Conservation (phyloP, 2,113 vertebrate species). For the Beaufortia kweichowensis region DNA sequence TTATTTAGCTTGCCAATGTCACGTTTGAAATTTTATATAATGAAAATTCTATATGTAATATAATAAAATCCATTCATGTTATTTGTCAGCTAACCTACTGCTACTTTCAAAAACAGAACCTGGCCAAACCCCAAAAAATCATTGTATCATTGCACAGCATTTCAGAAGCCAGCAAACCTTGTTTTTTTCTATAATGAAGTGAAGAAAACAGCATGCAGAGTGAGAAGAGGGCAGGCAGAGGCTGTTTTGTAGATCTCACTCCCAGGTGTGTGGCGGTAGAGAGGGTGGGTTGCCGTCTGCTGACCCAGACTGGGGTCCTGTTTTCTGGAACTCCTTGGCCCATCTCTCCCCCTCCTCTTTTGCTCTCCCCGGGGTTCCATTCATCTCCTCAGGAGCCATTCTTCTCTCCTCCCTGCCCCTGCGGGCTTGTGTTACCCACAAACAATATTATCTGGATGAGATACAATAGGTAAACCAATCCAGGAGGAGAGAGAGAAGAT, state of each 20-base stretch:
- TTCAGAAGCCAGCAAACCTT: constrained; percentile 10
- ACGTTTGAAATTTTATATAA: no score
- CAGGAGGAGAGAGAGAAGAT: constrained; percentile 24
- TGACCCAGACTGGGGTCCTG: constrained; percentile 34
- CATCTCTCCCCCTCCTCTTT: constrained; percentile 16
- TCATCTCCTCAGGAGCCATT: constrained; percentile 41
- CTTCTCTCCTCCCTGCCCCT: constrained; percentile 25
- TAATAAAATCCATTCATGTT: no score
- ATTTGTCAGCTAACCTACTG: no score
- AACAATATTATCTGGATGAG: constrained; percentile 52
- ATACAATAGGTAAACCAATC: constrained; percentile 55
- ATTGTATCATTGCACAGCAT: background rate
- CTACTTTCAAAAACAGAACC: no score
- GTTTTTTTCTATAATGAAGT: background rate
- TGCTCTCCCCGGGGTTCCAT: constrained; percentile 35
- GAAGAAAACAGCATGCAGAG: background rate
- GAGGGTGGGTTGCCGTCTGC: constrained; percentile 41
- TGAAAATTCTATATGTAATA: no score
- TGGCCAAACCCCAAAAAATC: no score
- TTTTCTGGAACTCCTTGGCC: constrained; percentile 39
- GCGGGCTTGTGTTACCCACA: constrained; percentile 47
- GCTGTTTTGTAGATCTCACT: background rate
- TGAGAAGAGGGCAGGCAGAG: background rate
- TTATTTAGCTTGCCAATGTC: no score
- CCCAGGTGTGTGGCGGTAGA: constrained; percentile 10